Percentiles rank a stretch among this genome's conserved stretches.
phyloP scores from a whole-genome alignment of 2,888 invertebrate genomes.

The Agrypnus murinus region DNA sequence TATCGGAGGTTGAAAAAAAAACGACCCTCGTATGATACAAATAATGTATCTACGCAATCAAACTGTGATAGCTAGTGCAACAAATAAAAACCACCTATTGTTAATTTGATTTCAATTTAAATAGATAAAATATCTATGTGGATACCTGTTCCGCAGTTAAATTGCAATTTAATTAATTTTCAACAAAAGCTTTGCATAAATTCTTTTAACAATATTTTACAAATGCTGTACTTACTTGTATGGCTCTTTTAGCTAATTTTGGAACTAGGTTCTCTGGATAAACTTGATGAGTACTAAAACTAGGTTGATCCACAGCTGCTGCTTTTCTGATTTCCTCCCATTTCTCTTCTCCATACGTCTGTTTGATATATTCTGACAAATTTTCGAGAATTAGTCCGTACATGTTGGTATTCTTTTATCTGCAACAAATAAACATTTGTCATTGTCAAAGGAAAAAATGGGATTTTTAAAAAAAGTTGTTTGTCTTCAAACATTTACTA shows the following conservation, averaged over 20 bases:
- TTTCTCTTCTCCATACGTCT: conserved; percentile 94
- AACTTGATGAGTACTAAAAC: conserved; percentile 93
- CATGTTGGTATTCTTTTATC: conserved; percentile 75
- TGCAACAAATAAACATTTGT: conserved; percentile 32
- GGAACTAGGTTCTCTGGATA: conserved; percentile 94
- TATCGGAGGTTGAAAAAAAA: too few relatives aligned
- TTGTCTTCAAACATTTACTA: neutral
- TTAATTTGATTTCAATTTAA: too few relatives aligned
- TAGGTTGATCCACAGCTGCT: conserved; percentile 90
- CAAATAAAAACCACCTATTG: too few relatives aligned
- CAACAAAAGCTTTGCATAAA: too few relatives aligned
- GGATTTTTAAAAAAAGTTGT: neutral
- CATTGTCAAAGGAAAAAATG: neutral
- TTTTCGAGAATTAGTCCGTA: conserved; percentile 97
- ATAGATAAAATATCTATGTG: too few relatives aligned
- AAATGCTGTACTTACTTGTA: conserved; percentile 84
- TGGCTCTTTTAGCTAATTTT: conserved; percentile 88
- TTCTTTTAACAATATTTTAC: too few relatives aligned
- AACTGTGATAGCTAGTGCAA: too few relatives aligned
- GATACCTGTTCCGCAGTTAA: too few relatives aligned
- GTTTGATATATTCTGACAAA: conserved; percentile 92
- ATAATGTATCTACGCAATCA: too few relatives aligned
- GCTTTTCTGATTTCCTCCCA: conserved; percentile 94
- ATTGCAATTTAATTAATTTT: too few relatives aligned
- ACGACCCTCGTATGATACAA: too few relatives aligned